Base-by-base conservation (phyloP, 2,113 vertebrate species). In the Lampris incognitus region DNA sequence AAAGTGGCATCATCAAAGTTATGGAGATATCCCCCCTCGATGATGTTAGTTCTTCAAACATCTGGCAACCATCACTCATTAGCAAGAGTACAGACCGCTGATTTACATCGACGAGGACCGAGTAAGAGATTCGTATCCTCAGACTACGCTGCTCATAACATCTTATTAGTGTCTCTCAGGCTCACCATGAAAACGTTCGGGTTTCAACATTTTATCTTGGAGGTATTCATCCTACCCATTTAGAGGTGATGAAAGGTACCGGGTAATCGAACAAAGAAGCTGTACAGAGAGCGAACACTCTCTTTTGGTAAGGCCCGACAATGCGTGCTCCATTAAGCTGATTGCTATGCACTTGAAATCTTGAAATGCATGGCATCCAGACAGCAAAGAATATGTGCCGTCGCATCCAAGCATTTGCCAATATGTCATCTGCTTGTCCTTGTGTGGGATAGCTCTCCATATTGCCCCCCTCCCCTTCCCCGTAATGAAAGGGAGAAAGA, bases 141-240 rank as follows among this genome's bases (percentile, higher is more conserved):
- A 41, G 9, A 74, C 67, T 68, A 67, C 63, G 3, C 9, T 64
- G 63, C 83, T 84, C 73, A 36, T 85, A 74, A 82, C 81, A 73
- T 72, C 51, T 62, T 81, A 69, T 82, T 85, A 66, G 82, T 81
- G 78, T 84, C 67, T 75, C 57, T 38, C 74, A 69, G 40, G 59
- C 46, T 87, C 79, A 75, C 78, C 68, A 69, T 65, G 65, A 77
- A 44, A 39, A 76, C 66, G 82, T 82, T 84, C 72, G 42, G 39
- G 78, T 78, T 85, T 88, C 87, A 83, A 57, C 69, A 56, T 82
- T 76, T 66, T 56, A 66, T 64, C 7, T 66, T 24, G 38, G 72
- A 72, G 68, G 13, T 58, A 54, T 65, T 48, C 24, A 44, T n/a
- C 7, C 52, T 57, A 40, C 39, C 76, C 38, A 50, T 49, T 81